Conservation (phyloP, 2,797 vertebrate genomes). For the Chelidonichthys spinosus region DNA sequence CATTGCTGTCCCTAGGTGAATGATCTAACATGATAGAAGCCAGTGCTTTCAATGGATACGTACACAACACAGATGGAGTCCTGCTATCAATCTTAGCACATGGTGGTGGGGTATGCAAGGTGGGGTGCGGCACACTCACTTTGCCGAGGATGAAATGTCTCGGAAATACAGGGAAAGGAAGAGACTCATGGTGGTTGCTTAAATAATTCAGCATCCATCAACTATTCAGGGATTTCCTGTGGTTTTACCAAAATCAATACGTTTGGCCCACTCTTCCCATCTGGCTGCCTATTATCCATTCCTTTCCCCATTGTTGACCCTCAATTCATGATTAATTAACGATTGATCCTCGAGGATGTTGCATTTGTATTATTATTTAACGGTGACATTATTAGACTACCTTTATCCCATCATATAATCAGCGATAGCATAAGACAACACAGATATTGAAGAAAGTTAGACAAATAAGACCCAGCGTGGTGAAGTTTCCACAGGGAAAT, state of each 20-base stretch:
- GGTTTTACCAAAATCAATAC: constrained; percentile 71
- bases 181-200: constrained; percentile 39
- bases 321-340: constrained; percentile 29
- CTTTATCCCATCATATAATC: constrained; percentile 13
- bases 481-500: constrained; percentile 60
- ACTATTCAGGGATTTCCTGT: constrained; percentile 66
- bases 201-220: constrained; percentile 72
- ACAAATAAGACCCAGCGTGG: constrained; percentile 40
- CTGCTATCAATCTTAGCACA: constrained; percentile 45
- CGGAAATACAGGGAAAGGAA: constrained; percentile 48
- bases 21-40: constrained; percentile 43
- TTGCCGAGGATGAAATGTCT: constrained; percentile 30
- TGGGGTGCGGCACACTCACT: not conserved
- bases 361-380: constrained; percentile 29
- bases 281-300: constrained; percentile 20
- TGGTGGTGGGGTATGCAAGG: constrained; percentile 6
- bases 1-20: constrained; percentile 46
- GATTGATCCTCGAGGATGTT: constrained; percentile 29
- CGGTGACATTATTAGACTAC: constrained; percentile 3
- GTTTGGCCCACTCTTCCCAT: constrained; percentile 28
- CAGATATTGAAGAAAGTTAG: constrained; percentile 34
- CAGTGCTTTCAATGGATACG: constrained; percentile 28
- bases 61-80: constrained; percentile 34
- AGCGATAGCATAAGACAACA: not conserved
- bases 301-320: constrained; percentile 16